phyloP scores from a whole-genome alignment of 1,140 invertebrate genomes.

The Marisa cornuarietis region DNA sequence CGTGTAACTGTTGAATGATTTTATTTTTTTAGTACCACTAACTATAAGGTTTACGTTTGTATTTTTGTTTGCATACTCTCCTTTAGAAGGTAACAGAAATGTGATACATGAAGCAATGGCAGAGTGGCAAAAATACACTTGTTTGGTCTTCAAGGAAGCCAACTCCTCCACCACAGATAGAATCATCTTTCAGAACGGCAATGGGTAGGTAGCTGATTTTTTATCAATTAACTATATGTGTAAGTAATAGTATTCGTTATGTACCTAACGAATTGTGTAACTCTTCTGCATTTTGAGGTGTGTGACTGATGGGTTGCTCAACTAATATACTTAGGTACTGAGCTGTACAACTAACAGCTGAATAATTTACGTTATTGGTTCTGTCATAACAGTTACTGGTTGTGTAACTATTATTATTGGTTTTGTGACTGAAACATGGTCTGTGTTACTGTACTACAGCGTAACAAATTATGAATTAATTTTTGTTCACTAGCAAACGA shows the following conservation, averaged over 20 bases:
- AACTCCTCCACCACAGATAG: neutral
- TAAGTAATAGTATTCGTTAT: no score
- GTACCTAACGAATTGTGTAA: neutral
- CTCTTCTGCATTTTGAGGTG: neutral
- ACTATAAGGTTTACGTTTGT: neutral
- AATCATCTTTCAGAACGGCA: neutral
- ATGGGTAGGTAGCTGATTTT: neutral
- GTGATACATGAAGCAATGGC: neutral
- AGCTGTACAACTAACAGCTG: neutral
- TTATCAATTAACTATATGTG: no score
- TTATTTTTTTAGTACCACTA: neutral
- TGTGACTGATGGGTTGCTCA: neutral
- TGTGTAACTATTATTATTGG: neutral
- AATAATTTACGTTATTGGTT: neutral
- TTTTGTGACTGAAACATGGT: neutral
- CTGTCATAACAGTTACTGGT: neutral
- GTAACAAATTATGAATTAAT: no score
- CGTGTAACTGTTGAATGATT: neutral
- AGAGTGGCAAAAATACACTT: slow-evolving; percentile 9
- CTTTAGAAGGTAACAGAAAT: neutral
- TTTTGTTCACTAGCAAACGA: no score
- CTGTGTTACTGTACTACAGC: no score
- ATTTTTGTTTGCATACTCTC: no score
- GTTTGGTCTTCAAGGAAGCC: neutral
- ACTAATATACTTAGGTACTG: neutral